Evolutionary conservation across 2,113 vertebrate genomes (phyloP), one percentile per base, ranked within the genome.

Genomic region (Notothenia coriiceps): DNA sequence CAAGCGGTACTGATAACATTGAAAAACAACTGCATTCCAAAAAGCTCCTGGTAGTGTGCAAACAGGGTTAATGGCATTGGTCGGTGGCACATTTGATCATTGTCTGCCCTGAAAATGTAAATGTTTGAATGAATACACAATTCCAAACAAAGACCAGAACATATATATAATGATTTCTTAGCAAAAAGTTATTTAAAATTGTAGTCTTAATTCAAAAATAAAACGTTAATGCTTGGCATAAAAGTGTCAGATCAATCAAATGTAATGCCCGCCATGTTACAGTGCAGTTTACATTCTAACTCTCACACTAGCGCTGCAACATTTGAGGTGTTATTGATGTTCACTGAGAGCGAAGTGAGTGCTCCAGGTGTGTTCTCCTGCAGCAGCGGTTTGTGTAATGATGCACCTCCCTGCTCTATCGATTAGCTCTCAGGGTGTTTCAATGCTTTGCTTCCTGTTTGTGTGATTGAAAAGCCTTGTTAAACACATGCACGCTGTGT

Each of bases 401-500:
- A 65, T 67, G 62, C 75, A 47, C 70, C 74, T 82, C 72, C 59
- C 78, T 63, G 57, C 59, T 84, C 50, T 84, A 84, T 75, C 62
- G 74, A 87, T 88, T 79, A 79, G 70, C 11, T 73, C 73, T 77
- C 50, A 12, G 9, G 55, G 60, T 74, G 78, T 74, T 79, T 75
- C 77, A 83, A 81, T 84, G 57, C 62, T 81, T 85, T 65, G 78
- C 63, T 85, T 79, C 55, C 61, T 17, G 73, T 20, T 35, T 44
- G 69, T 49, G 78, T 82, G 86, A 88, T 89, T 89, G 55, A 73
- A 85, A 83, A 77, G 65, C 74, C 54, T 88, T 74, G 83, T 87
- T 86, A 67, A 81, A 74, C 70, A 65, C 49, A 77, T 54, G 56
- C 59, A 77, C 46, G 2, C 54, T 61, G 61, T 79, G 68, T 86